Conservation (phyloP, 2,888 invertebrate genomes). For the Electrophaes corylata region DNA sequence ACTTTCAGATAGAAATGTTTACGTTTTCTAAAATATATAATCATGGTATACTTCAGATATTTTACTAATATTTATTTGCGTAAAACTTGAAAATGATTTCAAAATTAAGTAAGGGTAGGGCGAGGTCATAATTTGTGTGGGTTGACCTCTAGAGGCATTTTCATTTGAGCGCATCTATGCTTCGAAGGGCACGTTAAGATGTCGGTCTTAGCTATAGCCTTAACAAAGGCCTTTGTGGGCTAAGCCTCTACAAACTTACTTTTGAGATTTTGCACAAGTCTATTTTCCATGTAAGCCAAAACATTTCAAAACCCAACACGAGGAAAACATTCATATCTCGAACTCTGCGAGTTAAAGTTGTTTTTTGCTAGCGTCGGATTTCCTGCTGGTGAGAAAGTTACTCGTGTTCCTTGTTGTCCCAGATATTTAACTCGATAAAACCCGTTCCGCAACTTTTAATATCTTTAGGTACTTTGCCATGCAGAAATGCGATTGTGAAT, state of each 20-base stretch:
- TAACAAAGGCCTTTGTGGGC: too few species aligned
- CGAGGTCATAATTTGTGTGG: too few species aligned
- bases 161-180: too few species aligned
- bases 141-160: too few species aligned
- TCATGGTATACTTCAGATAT: neutral
- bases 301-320: slow-evolving; percentile 31
- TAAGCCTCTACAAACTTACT: too few species aligned
- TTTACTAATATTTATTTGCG: neutral
- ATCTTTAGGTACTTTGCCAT: slow-evolving; percentile 33
- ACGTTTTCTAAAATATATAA: neutral
- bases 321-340: slow-evolving; percentile 40
- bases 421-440: slow-evolving; percentile 43
- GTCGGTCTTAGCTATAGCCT: too few species aligned
- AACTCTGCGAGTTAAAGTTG: slow-evolving; percentile 37
- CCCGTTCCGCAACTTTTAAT: slow-evolving; percentile 36
- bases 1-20: neutral
- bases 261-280: neutral
- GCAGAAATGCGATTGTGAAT: slow-evolving; percentile 20
- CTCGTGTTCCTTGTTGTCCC: slow-evolving; percentile 36
- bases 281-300: slow-evolving; percentile 17
- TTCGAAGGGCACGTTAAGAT: too few species aligned
- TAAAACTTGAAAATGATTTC: too few species aligned
- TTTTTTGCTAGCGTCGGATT: slow-evolving; percentile 39
- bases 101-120: too few species aligned
- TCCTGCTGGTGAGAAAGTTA: slow-evolving; percentile 35